Base-by-base conservation (phyloP, 23 tunicate genomes). In the Styela clava region DNA sequence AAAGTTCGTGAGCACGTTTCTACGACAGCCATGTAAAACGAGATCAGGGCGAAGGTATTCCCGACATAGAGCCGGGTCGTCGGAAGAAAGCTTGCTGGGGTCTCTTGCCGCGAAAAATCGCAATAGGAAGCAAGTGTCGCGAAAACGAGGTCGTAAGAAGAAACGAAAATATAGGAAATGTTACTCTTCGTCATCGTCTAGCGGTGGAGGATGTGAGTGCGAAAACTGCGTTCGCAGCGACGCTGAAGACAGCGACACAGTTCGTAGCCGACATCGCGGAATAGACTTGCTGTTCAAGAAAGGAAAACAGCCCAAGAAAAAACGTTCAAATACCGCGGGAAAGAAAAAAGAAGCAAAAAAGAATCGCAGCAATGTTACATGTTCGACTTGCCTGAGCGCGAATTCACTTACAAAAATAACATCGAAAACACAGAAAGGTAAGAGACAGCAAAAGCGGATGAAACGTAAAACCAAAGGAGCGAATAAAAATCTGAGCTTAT, bases 11-110 rank as follows among this genome's bases (percentile, higher is more conserved):
- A 12, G 56, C 56, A 44, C 7, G 12, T 85, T 85, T 68, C 29
- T 85, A 34, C 34, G 70, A 30, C 83, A 85, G 33, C 88, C 88
- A 32, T 71, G 83, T n/a, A 78, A 78, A 68, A 85, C 88, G 24
- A 78, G 88, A 31, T 85, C 88, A 2, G 88, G 88, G 0, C 65
- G 63, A 35, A 9, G 61, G 16, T 85, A 85, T 31, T 65, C 88
- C 34, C 44, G 61, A 16, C 56, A 72, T 1, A 24, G 27, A 29
- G 65, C 20, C n/a, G 30, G 37, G 33, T 22, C 64, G 7, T 85
- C 88, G 2, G 31, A 70, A 81, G 88, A 85, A 68, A 31, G 74
- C 19, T 77, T 78, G 16, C 68, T 85, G 2, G 83, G 83, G 16
- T 85, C 88, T 35, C 62, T 85, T 5, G 52, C 3, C 34, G 35